Percentiles rank a stretch among this genome's conserved stretches.
These are phyloP conservation scores for Cydia splendana DNA, from an alignment of 1,140 invertebrate species.

Conservation along the genomic window DNA sequence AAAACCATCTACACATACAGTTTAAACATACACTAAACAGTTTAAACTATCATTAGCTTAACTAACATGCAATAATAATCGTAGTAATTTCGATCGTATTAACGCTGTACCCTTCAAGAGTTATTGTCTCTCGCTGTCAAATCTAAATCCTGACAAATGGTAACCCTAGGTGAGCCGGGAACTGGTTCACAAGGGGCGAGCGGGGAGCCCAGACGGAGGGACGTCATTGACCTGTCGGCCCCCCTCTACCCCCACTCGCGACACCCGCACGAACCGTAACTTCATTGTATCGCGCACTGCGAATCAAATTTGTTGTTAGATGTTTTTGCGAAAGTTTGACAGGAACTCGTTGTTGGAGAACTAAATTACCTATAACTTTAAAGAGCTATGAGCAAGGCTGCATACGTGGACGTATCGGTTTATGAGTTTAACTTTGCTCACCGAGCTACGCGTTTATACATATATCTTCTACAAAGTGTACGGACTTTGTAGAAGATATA, in stretches of 20 bases:
- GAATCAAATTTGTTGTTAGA: slow-evolving; percentile 70
- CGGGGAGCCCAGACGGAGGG: slow-evolving; percentile 67
- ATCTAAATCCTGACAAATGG: slow-evolving; percentile 29
- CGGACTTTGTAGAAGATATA: too few relatives aligned
- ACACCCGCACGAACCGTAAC: slow-evolving; percentile 67
- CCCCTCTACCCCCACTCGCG: slow-evolving; percentile 46
- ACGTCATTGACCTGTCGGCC: slow-evolving; percentile 72
- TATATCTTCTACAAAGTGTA: neutral
- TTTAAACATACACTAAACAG: too few relatives aligned
- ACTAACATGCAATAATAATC: too few relatives aligned
- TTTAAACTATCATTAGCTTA: too few relatives aligned
- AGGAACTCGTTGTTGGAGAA: slow-evolving; percentile 21
- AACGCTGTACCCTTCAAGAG: slow-evolving; percentile 7
- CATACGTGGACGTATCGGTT: neutral
- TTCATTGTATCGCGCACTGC: slow-evolving; percentile 69
- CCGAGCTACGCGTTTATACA: neutral
- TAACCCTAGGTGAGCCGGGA: slow-evolving; percentile 55
- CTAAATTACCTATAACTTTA: slow-evolving; percentile 12
- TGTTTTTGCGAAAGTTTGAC: slow-evolving; percentile 52
- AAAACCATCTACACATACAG: too few relatives aligned
- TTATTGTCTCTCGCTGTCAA: slow-evolving; percentile 20
- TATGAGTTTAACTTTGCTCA: neutral
- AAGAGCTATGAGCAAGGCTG: neutral
- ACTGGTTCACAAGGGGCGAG: slow-evolving; percentile 64
- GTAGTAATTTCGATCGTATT: slow-evolving; percentile 1